These are phyloP conservation scores for Halocaridina rubra DNA, from an alignment of 2,888 invertebrate genomes.

Conservation along the genomic window DNA sequence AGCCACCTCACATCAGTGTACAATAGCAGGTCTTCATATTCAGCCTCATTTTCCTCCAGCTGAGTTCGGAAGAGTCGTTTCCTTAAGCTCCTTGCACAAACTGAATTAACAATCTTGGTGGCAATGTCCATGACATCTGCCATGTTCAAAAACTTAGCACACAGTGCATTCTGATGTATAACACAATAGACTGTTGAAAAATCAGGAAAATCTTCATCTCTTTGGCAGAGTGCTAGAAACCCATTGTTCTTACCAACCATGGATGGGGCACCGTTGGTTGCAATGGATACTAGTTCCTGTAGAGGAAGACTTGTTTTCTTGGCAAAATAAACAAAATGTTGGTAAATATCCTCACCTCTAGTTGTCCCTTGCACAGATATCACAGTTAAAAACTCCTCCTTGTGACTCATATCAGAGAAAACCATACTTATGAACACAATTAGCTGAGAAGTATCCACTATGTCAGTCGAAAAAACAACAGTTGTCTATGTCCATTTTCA, in stretches of 20 bases:
- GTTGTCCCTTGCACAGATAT: slow-evolving; percentile 22
- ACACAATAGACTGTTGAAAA: slow-evolving; percentile 12
- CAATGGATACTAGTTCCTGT: background rate
- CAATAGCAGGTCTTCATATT: background rate
- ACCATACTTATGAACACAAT: too few species aligned
- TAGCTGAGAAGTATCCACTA: slow-evolving; percentile 18
- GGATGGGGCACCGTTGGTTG: background rate
- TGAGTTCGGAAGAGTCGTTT: background rate
- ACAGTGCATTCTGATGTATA: background rate
- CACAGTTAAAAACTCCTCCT: slow-evolving; percentile 17
- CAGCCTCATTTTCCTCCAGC: background rate
- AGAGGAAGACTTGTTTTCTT: background rate
- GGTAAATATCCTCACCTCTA: slow-evolving; percentile 1
- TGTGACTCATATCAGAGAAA: slow-evolving; percentile 4
- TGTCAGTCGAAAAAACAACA: background rate
- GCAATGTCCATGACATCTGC: slow-evolving; percentile 10
- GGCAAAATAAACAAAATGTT: slow-evolving; percentile 23
- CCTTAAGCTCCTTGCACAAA: background rate
- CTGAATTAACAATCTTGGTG: background rate
- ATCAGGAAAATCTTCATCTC: background rate
- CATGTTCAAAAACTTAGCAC: slow-evolving; percentile 6
- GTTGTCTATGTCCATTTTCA: slow-evolving; percentile 6
- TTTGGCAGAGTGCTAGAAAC: background rate
- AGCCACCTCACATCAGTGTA: background rate
- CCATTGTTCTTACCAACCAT: background rate